Evolutionary conservation across 2,888 invertebrate species (phyloP).

Genomic region (Andrena flavipes): DNA sequence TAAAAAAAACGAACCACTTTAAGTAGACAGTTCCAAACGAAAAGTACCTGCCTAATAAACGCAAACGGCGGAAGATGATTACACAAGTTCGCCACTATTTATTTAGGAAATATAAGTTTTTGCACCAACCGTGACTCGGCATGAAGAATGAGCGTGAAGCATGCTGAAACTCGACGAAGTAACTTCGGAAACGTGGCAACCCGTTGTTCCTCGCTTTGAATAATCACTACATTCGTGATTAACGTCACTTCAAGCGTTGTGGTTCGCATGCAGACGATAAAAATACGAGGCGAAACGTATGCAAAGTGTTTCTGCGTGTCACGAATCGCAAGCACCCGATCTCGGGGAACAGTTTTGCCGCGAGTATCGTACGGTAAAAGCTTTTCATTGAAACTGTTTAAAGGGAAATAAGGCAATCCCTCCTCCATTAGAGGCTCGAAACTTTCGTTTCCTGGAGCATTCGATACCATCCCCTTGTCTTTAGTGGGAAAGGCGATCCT

Average conservation of each 20-base stretch:
- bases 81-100: too few species aligned
- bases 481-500: neutral
- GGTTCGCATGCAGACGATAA: neutral
- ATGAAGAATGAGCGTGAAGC: neutral
- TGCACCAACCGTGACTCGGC: neutral
- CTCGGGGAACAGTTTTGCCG: neutral
- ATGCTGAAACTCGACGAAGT: neutral
- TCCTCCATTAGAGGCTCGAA: neutral
- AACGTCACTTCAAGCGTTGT: slow-evolving; percentile 4
- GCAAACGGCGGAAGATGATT: too few species aligned
- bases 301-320: neutral
- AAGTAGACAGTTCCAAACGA: too few species aligned
- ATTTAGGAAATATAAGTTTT: neutral
- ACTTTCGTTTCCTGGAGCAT: neutral
- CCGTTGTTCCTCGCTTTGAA: slow-evolving; percentile 9
- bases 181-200: neutral
- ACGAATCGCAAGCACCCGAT: neutral
- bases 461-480: neutral
- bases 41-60: too few species aligned
- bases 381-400: neutral
- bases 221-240: slow-evolving; percentile 20
- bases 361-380: neutral
- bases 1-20: too few species aligned
- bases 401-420: neutral
- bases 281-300: neutral